Base-by-base conservation (phyloP, 2,888 invertebrate species). In the Drosophila gaucha region DNA sequence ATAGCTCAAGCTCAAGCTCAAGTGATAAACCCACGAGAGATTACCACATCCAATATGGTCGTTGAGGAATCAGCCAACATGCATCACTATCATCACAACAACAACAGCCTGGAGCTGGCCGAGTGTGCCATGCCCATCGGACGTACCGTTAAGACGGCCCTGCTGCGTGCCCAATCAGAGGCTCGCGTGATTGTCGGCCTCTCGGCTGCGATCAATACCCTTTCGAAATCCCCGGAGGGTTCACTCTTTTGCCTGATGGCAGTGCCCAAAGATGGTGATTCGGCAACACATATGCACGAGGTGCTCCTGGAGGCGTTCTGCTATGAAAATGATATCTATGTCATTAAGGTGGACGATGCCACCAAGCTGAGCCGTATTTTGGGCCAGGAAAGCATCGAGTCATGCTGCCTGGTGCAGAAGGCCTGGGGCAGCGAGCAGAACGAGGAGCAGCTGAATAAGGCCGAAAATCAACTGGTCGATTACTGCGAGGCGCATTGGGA, bases 301-400 rank as follows among this genome's bases (percentile, higher is more conserved):
- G 96, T 96, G 5, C 92, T 96, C 0, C 92, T 96, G 30, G 95
- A 96, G 86, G 96, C 96, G 0, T 96, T 95, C 90, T 96, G 96
- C 90, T 95, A 94, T 35, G 96, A 96, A 90, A 95, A 96, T 69
- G 95, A 95, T 75, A 96, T 96, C 86, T 94, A 95, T 83, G 94
- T 95, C 52, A 94, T 96, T 72, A 95, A 95, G 92, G 95, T 94
- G 46, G 93, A 94, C 76, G 92, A 92, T 67, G 92, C 93, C 43
- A 92, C 92, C 78, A 93, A 93, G 83, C 71, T 92, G 39, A 91
- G 91, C 72, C 89, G 91, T 22, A 91, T 92, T 74, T 91, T 94
- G 92, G 58, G 94, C 93, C 80, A 93, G 91, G 73, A 93, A 92
- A 91, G 87, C 93, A 90, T 92, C 92, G 91, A 92, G 90, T 89